Evolutionary conservation across 1,140 invertebrate genomes (phyloP), one percentile per base, ranked within the genome.

Genomic region (Pomacea maculata): DNA sequence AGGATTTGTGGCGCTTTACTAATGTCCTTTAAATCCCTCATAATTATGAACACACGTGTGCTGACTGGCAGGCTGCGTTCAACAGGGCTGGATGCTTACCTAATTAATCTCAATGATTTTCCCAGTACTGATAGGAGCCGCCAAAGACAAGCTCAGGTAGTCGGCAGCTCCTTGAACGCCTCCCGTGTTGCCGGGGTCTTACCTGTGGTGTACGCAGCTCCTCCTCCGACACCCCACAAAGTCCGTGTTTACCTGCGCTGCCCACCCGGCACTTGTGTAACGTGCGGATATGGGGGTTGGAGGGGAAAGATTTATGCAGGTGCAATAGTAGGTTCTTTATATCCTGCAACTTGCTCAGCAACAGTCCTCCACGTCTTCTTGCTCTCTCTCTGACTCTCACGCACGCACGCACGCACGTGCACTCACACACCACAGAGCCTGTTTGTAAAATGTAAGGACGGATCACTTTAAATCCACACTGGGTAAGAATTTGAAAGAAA

Each of bases 31-130:
- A 55, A 67, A 78, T 68, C 77, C 67, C 9, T 14, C 45, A 57
- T 78, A 45, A 78, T 78, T 70, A 78, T 78, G 77, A 78, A 78
- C 67, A 78, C 77, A 78, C 77, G 77, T 78, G 77, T 65, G 77
- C 65, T 17, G 77, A 78, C 52, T 78, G 67, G 67, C 77, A 71
- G 68, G 77, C 52, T 14, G 65, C 77, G 29, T 71, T 70, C 77
- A 78, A 71, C 15, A 70, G 67, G 77, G 3, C 17, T 78, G 17
- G 77, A 67, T 65, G 64, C 77, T 65, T 54, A 65, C 77, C 77
- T 78, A 78, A 78, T 78, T 78, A 70, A 78, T 78, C 77, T 78
- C 77, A 67, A 78, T 78, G 77, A 70, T 78, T 78, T 71, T 45
- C 52, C 65, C 11, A 67, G 21, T 14, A 29, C 14, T 70, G 77